phyloP scores from a whole-genome alignment of 2,113 vertebrate species.

The Spermophilus dauricus region DNA sequence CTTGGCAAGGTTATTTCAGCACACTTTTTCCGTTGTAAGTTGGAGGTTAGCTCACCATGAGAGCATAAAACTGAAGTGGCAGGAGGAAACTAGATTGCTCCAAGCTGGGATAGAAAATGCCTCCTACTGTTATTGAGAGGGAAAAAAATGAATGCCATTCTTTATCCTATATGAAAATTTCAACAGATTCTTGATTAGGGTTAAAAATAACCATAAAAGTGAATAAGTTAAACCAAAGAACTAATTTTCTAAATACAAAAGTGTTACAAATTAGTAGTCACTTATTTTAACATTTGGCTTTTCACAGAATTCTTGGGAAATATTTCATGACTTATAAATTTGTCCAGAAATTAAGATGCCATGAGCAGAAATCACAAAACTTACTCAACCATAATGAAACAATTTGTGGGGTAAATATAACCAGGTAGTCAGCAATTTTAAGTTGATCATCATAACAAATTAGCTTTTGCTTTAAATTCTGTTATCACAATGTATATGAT shows the following conservation, averaged over 20 bases:
- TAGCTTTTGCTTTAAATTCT: slow-evolving; percentile 43
- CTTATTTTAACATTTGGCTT: slow-evolving; percentile 24
- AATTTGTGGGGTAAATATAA: neutral
- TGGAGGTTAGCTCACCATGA: slow-evolving; percentile 8
- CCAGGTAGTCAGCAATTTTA: slow-evolving; percentile 40
- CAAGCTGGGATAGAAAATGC: neutral
- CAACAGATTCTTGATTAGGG: neutral
- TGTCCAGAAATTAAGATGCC: slow-evolving; percentile 27
- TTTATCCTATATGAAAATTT: neutral
- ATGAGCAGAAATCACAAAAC: neutral
- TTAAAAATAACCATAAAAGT: slow-evolving; percentile 10
- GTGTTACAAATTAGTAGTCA: neutral
- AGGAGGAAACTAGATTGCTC: neutral
- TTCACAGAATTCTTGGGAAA: slow-evolving; percentile 40
- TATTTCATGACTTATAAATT: neutral
- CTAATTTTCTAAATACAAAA: slow-evolving; percentile 24
- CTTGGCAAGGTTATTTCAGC: slow-evolving; percentile 82
- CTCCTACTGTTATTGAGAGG: neutral
- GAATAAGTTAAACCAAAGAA: slow-evolving; percentile 25
- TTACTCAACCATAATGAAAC: neutral
- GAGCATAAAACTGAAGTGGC: neutral
- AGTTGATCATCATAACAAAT: neutral
- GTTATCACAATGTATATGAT: neutral
- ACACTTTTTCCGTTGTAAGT: slow-evolving; percentile 83
- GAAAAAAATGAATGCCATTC: neutral